phyloP scores from a whole-genome alignment of 2,797 vertebrate species.

The Geotria australis region DNA sequence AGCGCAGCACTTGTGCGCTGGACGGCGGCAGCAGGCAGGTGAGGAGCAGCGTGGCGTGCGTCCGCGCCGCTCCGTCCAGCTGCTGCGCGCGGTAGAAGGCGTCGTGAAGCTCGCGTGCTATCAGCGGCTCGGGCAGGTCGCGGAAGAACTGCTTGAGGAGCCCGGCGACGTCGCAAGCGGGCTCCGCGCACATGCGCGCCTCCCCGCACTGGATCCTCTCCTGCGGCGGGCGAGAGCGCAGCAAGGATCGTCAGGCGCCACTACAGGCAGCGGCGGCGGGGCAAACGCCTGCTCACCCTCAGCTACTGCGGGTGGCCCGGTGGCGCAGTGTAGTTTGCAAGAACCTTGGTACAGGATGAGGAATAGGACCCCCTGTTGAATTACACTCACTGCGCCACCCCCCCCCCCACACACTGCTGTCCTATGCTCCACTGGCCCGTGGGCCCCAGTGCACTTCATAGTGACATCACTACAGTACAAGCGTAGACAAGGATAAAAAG shows the following conservation, averaged over 20 bases:
- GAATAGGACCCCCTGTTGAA: no score
- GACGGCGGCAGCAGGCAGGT: slow-evolving; percentile 8
- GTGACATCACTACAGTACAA: no score
- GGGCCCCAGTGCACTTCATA: no score
- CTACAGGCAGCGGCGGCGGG: no score
- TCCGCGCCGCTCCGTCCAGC: slow-evolving; percentile 1
- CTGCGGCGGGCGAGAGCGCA: slow-evolving; percentile 1
- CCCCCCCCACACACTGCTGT: no score
- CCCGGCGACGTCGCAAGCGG: slow-evolving; percentile 11
- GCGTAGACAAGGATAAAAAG: no score
- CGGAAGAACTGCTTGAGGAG: slow-evolving; percentile 15
- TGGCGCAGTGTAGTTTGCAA: no score
- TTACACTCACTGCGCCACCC: no score
- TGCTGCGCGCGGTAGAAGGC: slow-evolving; percentile 11
- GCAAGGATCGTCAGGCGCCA: neutral
- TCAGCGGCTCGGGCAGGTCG: slow-evolving; percentile 9
- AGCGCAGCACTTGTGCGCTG: slow-evolving; percentile 6
- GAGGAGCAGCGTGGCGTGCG: slow-evolving; percentile 6
- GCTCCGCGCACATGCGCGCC: neutral
- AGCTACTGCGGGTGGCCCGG: no score
- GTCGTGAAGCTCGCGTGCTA: slow-evolving; percentile 8
- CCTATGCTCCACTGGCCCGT: no score
- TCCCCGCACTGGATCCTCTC: slow-evolving; percentile 6
- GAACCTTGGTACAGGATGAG: no score
- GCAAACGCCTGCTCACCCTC: no score